Base-by-base conservation (phyloP, 2,113 vertebrate species). In the Pampusana beccarii region DNA sequence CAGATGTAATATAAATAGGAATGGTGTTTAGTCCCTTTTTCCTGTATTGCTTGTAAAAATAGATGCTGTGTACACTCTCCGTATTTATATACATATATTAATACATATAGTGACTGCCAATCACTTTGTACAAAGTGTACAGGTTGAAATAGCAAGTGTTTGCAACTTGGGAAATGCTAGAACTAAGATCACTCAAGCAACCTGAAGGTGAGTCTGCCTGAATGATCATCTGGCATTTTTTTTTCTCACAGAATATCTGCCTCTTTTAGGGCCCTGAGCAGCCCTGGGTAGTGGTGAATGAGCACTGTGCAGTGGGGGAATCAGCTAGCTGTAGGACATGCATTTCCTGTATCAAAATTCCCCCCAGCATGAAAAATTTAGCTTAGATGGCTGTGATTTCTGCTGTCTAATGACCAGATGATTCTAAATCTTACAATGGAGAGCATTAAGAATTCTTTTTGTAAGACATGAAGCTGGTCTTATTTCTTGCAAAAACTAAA, bases 1-100 rank as follows among this genome's bases (percentile, higher is more conserved):
- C 18, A 87, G 48, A 53, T 44, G 26, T 48, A 84, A 81, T 94
- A 91, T 87, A 83, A 95, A 81, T 64, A 89, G 53, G 70, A 92
- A 83, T 53, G 12, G 13, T 71, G 18, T 46, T 95, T 73, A 89
- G 77, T 61, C 60, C 69, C 9, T 25, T 80, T 79, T 92, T 71
- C 65, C 56, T 64, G 24, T 72, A 64, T 48, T 73, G 16, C 23
- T 88, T 75, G 31, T 87, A 87, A 93, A 95, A 91, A 81, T 57
- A 91, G 61, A 61, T 5, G 16, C 65, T 66, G 64, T 6, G 5
- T 42, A 84, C 11, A 0, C 12, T 86, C 7, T 85, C 62, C 58
- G 31, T 86, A 73, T 93, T 90, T 92, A 46, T 69, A 86, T 86
- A 66, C 34, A 46, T 65, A 44, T 23, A 62, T 60, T 36, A 17